A percentile compares a stretch with the other conserved stretches of the same genome.
Evolutionary conservation across 2,113 vertebrate species (phyloP).

Genomic region (Phylloscopus trochiloides): DNA sequence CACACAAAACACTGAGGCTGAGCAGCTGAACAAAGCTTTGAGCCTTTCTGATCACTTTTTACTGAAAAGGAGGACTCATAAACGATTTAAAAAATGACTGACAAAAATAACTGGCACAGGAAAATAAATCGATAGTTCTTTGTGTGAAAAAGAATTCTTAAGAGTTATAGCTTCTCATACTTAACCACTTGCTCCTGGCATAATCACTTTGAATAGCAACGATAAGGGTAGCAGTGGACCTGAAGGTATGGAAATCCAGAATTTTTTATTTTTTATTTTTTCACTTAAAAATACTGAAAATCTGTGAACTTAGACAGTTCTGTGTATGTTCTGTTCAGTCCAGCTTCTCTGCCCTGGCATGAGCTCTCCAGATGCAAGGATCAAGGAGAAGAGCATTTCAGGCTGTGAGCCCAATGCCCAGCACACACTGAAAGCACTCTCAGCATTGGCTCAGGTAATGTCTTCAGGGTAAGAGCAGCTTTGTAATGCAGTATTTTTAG

Average conservation of each 20-base stretch:
- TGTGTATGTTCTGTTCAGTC: neutral
- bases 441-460: neutral
- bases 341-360: neutral
- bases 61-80: neutral
- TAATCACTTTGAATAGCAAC: neutral
- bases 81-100: neutral
- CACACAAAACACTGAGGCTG: neutral
- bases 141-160: neutral
- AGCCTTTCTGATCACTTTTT: neutral
- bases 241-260: neutral
- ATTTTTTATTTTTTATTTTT: neutral
- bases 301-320: neutral
- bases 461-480: neutral
- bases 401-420: neutral
- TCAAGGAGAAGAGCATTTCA: neutral
- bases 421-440: neutral
- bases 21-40: constrained; percentile 11
- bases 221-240: neutral
- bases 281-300: neutral
- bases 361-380: neutral
- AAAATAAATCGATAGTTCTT: neutral
- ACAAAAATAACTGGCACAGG: neutral
- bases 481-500: neutral
- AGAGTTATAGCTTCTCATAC: neutral
- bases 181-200: neutral